These are phyloP conservation scores for Chaetura pelagica DNA, from an alignment of 2,113 vertebrate species.

Conservation along the genomic window DNA sequence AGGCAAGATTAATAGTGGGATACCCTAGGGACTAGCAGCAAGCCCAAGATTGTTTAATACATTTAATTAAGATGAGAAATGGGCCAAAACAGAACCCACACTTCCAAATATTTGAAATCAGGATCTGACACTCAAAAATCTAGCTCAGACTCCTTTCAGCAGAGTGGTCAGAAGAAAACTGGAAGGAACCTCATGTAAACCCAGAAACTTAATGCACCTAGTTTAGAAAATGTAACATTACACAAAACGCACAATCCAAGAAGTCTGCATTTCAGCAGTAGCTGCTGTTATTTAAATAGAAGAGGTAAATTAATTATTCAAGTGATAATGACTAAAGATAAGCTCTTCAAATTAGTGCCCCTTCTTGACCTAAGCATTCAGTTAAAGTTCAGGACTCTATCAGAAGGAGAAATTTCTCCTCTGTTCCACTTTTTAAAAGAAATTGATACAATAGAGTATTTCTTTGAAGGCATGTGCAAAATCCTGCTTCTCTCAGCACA, in stretches of 20 bases:
- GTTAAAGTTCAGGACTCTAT: neutral
- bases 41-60: constrained; percentile 13
- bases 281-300: neutral
- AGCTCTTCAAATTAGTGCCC: neutral
- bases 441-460: neutral
- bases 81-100: neutral
- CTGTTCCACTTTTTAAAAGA: neutral
- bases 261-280: neutral
- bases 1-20: neutral
- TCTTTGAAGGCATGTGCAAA: neutral
- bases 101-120: neutral
- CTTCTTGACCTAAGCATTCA: neutral
- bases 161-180: neutral
- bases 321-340: neutral
- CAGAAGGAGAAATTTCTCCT: neutral
- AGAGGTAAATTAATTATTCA: neutral
- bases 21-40: constrained; percentile 14
- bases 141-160: neutral
- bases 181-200: neutral
- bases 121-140: neutral
- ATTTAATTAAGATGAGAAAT: neutral
- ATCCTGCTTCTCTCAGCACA: neutral
- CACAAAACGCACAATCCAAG: neutral
- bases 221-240: neutral
- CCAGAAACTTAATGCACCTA: neutral